Base-by-base conservation (phyloP, 2,797 vertebrate species). In the Argyrosomus regius region DNA sequence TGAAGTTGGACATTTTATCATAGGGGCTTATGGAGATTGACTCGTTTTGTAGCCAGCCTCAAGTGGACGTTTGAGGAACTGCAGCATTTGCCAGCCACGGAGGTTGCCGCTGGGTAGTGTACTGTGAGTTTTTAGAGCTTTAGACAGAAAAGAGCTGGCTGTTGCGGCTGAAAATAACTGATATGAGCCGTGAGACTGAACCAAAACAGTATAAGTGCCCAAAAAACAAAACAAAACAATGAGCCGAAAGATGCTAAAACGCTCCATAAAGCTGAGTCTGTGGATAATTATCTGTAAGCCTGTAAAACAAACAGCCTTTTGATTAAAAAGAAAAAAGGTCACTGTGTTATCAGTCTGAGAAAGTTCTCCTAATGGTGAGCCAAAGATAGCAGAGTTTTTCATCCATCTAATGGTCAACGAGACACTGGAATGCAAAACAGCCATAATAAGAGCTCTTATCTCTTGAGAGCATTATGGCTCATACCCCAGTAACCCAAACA, bases 361-460 rank as follows among this genome's bases (percentile, higher is more conserved):
- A 50, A 13, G 58, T 24, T 24, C 20, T 63, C 4, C 46, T 20
- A 24, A 39, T 54, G 46, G 5, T 18, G 10, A 59, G 24, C 14
- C 2, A 0, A 48, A 48, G 58, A 74, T 22, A 53, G 31, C n/a
- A 67, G 45, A 49, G 24, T 11, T 58, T 53, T 16, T 48, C 24
- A 41, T 56, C 52, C 9, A 14, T 1, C 20, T 62, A 73, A 43
- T 49, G 48, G 70, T 28, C 52, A 60, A 7, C n/a, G 57, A 72
- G 54, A 59, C 28, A 20, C 45, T 72, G 62, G 70, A 72, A 84
- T 64, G 69, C 41, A 2, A 17, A 46, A 8, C 46, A 84, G 65
- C 35, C 72, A 56, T 10, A 82, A 67, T 22, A 62, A 73, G 64
- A 39, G 46, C 54, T 73, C 74, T 78, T 84, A 87, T 89, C 74